Evolutionary conservation across 1,140 invertebrate genomes (phyloP).

Genomic region (Zaprionus vittiger): DNA sequence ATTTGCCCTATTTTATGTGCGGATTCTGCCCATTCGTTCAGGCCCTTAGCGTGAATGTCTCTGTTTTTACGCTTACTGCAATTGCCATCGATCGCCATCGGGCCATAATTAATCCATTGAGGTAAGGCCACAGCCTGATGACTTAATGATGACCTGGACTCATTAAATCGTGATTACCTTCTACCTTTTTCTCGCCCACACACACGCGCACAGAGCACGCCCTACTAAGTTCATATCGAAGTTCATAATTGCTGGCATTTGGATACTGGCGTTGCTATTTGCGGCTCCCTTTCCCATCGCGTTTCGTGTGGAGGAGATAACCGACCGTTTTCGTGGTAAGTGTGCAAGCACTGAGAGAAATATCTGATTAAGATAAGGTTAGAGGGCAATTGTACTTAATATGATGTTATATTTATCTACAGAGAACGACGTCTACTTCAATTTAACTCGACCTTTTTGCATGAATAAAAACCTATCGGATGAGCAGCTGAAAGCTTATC

Average conservation of each 20-base stretch:
- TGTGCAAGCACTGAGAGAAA: background rate
- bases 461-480: constrained; percentile 86
- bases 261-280: constrained; percentile 87
- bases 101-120: constrained; percentile 89
- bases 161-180: constrained; percentile 22
- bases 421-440: constrained; percentile 71
- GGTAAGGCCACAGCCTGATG: constrained; percentile 84
- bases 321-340: constrained; percentile 75
- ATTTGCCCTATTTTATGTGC: constrained; percentile 93
- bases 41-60: constrained; percentile 91
- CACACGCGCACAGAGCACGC: constrained; percentile 86
- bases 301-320: constrained; percentile 86
- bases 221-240: constrained; percentile 89
- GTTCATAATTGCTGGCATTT: constrained; percentile 89
- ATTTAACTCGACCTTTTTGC: constrained; percentile 86
- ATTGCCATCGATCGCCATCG: constrained; percentile 91
- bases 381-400: background rate
- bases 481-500: constrained; percentile 86
- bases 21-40: constrained; percentile 93
- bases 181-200: background rate
- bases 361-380: background rate
- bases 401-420: background rate
- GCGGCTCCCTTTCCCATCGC: constrained; percentile 89
- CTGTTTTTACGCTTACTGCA: constrained; percentile 92
- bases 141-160: constrained; percentile 18